A percentile compares a stretch with the other conserved stretches of the same genome.
Conservation (phyloP, 2,888 invertebrate species). For the Nasonia oneida region DNA sequence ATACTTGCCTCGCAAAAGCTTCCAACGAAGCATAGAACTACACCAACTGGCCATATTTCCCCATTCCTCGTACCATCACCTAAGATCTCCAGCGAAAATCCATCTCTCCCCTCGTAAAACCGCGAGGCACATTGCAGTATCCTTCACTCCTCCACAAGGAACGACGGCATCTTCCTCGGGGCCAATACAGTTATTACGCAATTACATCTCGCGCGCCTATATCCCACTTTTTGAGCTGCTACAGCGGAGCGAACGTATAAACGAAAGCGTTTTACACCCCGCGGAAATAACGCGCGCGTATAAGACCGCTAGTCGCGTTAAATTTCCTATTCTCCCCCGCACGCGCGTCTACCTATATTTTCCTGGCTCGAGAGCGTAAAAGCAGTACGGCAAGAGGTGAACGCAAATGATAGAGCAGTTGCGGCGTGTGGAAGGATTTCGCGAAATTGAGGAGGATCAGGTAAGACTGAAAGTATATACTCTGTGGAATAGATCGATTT, state of each 20-base stretch:
- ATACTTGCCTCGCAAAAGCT: too few species aligned
- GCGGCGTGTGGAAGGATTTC: background rate
- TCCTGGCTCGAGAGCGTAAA: background rate
- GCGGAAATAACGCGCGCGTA: slow-evolving; percentile 6
- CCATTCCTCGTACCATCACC: background rate
- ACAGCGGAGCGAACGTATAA: background rate
- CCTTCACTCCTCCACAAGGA: background rate
- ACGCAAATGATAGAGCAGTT: slow-evolving; percentile 35
- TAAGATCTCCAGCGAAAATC: background rate
- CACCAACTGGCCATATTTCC: background rate
- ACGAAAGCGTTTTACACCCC: slow-evolving; percentile 19
- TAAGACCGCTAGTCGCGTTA: slow-evolving; percentile 6
- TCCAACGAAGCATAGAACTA: too few species aligned
- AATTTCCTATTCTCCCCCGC: background rate
- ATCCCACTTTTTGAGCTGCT: background rate
- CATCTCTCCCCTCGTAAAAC: background rate
- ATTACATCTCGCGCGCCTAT: background rate
- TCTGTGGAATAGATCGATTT: too few species aligned
- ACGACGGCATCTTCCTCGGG: background rate
- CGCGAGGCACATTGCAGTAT: background rate
- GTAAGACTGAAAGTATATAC: too few species aligned
- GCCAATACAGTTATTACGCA: slow-evolving; percentile 29
- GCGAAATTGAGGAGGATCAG: background rate
- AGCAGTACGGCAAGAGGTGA: background rate
- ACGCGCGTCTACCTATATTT: background rate